Conservation (phyloP, 2,797 vertebrate species). For the Hephaestus fuliginosus region DNA sequence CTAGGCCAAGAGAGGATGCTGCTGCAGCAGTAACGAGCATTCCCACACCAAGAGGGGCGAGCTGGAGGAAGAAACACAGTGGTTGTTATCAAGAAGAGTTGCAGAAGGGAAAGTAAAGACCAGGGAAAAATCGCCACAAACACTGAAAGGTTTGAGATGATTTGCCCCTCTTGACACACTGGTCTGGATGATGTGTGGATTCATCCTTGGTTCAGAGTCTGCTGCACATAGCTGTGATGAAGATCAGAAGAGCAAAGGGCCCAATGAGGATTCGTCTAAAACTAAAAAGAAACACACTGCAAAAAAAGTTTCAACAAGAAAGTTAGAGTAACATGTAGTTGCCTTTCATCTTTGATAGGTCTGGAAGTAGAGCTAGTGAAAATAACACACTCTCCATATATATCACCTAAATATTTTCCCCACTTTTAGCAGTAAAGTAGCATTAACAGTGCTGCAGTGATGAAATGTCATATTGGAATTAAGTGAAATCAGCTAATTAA, state of each 20-base stretch:
- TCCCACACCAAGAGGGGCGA: background rate
- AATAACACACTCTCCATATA: too few species aligned
- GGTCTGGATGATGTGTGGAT: conserved; percentile 13
- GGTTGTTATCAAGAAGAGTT: conserved; percentile 4
- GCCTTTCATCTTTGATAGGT: too few species aligned
- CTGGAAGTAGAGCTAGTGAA: too few species aligned
- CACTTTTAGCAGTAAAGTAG: background rate
- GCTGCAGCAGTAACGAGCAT: conserved; percentile 7
- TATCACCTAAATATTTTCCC: background rate
- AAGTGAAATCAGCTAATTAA: too few species aligned
- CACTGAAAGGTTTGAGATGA: background rate
- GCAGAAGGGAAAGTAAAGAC: background rate
- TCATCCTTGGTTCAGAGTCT: background rate
- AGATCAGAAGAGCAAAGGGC: background rate
- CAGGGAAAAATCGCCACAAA: background rate
- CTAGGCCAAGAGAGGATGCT: conserved; percentile 28
- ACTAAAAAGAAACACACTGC: too few species aligned
- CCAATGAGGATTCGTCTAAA: background rate
- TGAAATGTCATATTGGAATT: background rate
- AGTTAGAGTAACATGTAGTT: too few species aligned
- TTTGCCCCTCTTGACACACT: conserved; percentile 5
- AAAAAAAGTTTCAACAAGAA: too few species aligned
- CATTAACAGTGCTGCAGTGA: background rate
- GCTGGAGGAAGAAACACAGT: background rate
- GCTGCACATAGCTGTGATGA: background rate